phyloP scores from a whole-genome alignment of 2,888 invertebrate genomes.

The Synergus itoensis region DNA sequence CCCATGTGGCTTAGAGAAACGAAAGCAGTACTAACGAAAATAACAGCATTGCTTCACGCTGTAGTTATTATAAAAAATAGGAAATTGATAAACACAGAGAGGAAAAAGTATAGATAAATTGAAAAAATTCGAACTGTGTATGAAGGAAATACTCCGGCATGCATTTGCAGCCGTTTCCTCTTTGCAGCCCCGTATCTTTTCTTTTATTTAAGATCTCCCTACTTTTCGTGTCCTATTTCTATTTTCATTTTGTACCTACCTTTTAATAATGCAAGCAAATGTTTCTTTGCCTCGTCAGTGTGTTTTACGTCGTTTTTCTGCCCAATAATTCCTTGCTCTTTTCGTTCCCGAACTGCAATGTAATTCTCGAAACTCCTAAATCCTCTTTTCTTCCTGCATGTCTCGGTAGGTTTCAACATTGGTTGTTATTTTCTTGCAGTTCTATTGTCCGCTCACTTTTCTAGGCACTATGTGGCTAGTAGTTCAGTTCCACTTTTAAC shows the following conservation, averaged over 20 bases:
- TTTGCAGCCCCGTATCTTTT: constrained; percentile 3
- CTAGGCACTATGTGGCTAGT: background rate
- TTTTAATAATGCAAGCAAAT: constrained; percentile 35
- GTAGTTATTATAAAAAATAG: background rate
- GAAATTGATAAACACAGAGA: too few species aligned
- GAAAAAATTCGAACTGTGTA: too few species aligned
- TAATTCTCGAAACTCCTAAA: constrained; percentile 24
- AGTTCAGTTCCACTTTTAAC: background rate
- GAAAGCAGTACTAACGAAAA: background rate
- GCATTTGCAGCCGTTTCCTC: constrained; percentile 8
- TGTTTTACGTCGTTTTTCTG: constrained; percentile 28
- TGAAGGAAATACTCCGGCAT: background rate
- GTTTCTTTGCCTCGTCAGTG: constrained; percentile 31
- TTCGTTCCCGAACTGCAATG: constrained; percentile 27
- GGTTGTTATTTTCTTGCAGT: constrained; percentile 28
- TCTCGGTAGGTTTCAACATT: background rate
- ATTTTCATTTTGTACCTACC: constrained; percentile 19
- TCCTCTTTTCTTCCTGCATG: constrained; percentile 28
- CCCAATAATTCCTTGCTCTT: constrained; percentile 39
- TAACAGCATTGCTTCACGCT: background rate
- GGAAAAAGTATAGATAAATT: too few species aligned
- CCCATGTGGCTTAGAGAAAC: background rate
- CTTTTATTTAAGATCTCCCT: constrained; percentile 30
- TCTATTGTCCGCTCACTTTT: constrained; percentile 24
- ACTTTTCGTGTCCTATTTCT: constrained; percentile 5